Evolutionary conservation across 1,140 invertebrate genomes (phyloP).

Genomic region (Drosophila ogumai): DNA sequence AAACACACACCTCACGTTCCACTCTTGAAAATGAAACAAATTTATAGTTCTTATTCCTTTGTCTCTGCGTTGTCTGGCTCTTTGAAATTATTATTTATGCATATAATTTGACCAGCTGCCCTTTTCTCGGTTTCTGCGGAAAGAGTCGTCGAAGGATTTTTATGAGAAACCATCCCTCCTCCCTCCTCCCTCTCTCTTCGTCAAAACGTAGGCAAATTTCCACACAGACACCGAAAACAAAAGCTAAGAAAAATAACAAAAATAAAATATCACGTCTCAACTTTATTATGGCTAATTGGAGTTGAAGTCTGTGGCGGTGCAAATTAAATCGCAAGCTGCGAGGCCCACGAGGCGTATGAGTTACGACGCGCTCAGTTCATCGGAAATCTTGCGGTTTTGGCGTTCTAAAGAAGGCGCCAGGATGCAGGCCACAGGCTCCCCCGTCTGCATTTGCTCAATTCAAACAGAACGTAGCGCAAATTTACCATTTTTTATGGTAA

Average conservation of each 20-base stretch:
- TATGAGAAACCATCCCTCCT: conserved; percentile 24
- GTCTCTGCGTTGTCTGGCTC: conserved; percentile 39
- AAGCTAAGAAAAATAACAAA: conserved; percentile 24
- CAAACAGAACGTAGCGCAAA: conserved; percentile 71
- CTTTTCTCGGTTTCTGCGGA: conserved; percentile 57
- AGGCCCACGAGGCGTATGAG: conserved; percentile 73
- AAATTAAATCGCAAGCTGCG: conserved; percentile 54
- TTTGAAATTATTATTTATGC: conserved; percentile 83
- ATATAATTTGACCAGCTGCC: conserved; percentile 79
- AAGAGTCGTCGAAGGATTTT: conserved; percentile 41
- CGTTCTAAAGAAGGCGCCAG: conserved; percentile 64
- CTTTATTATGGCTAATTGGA: conserved; percentile 83
- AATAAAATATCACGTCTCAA: conserved; percentile 84
- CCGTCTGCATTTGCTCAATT: conserved; percentile 48
- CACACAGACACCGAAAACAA: conserved; percentile 4
- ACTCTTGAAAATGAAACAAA: conserved; percentile 51
- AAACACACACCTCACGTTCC: conserved; percentile 51
- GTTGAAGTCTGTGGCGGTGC: conserved; percentile 41
- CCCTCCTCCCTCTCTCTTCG: too few species aligned
- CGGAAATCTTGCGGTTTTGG: conserved; percentile 51
- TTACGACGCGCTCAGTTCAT: conserved; percentile 67
- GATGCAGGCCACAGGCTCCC: conserved; percentile 19
- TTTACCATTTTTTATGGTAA: conserved; percentile 82
- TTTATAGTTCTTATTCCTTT: conserved; percentile 73
- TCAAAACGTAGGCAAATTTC: conserved; percentile 73